These are phyloP conservation scores for Laticauda laticaudata DNA, from an alignment of 2,113 vertebrate species.

Conservation along the genomic window DNA sequence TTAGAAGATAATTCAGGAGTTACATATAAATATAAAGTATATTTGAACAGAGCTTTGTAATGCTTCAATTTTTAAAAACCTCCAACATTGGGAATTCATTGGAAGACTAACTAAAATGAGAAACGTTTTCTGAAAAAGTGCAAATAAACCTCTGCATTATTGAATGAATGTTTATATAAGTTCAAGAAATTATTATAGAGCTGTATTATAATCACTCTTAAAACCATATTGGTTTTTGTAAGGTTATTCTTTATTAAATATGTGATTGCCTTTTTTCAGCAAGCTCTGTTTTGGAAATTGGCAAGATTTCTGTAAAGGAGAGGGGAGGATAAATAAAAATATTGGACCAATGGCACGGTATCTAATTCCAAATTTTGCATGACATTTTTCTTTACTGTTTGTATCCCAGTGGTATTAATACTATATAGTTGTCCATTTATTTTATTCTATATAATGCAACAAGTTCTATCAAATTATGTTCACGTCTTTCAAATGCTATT, in stretches of 20 bases:
- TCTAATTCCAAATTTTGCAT: conserved; percentile 46
- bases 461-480: not conserved
- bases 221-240: conserved; percentile 46
- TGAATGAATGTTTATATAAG: conserved; percentile 43
- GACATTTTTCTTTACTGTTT: conserved; percentile 26
- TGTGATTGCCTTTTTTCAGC: conserved; percentile 50
- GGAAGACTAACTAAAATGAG: conserved; percentile 33
- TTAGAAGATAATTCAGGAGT: conserved; percentile 5
- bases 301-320: conserved; percentile 37
- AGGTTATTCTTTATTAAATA: conserved; percentile 56
- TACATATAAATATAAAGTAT: not conserved
- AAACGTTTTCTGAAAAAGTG: not conserved
- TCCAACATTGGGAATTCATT: conserved; percentile 20
- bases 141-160: conserved; percentile 42
- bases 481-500: conserved; percentile 4
- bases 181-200: conserved; percentile 44
- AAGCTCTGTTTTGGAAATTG: conserved; percentile 38
- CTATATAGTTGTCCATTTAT: not conserved
- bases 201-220: conserved; percentile 45
- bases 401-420: conserved; percentile 15
- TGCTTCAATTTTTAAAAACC: not conserved
- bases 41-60: conserved; percentile 35
- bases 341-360: conserved; percentile 39
- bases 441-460: conserved; percentile 31
- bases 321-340: conserved; percentile 43